Percentiles rank a stretch among this genome's conserved stretches.
Conservation (phyloP, 2,797 vertebrate genomes). For the Xyrichtys novacula region DNA sequence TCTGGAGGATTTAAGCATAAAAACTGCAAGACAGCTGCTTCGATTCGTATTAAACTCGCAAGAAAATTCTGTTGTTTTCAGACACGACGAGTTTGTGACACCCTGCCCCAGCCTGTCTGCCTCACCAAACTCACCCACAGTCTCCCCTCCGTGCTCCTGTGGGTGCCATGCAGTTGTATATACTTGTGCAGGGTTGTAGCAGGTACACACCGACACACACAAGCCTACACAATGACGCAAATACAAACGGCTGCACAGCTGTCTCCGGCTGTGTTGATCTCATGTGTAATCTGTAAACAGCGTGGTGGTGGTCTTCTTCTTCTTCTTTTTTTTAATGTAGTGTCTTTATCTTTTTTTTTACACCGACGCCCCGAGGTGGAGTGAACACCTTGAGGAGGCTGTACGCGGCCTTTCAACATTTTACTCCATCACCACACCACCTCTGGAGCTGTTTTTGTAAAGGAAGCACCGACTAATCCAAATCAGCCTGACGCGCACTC, state of each 20-base stretch:
- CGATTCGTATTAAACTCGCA: not conserved
- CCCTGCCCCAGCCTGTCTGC: slow-evolving; percentile 43
- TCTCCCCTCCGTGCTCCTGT: slow-evolving; percentile 35
- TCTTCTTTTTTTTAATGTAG: slow-evolving; percentile 10
- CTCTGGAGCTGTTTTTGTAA: slow-evolving; percentile 65
- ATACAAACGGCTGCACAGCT: slow-evolving; percentile 43
- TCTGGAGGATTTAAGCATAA: not conserved
- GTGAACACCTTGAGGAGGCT: slow-evolving; percentile 24
- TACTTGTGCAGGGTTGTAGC: slow-evolving; percentile 60
- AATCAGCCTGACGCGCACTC: slow-evolving; percentile 74
- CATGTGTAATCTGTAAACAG: slow-evolving; percentile 58
- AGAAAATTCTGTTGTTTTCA: not conserved
- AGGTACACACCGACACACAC: slow-evolving; percentile 54
- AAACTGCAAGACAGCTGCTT: not conserved
- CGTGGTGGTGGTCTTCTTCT: slow-evolving; percentile 38
- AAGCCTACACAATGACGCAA: slow-evolving; percentile 72
- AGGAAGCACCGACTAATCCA: slow-evolving; percentile 73
- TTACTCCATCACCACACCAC: slow-evolving; percentile 44
- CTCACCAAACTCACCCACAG: slow-evolving; percentile 46
- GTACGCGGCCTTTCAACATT: slow-evolving; percentile 48
- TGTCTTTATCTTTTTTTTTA: slow-evolving; percentile 5
- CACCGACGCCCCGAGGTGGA: slow-evolving; percentile 22
- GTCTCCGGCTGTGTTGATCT: slow-evolving; percentile 50
- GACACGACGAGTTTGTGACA: slow-evolving; percentile 24
- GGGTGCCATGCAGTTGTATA: slow-evolving; percentile 55